These are phyloP conservation scores for Aphaenogaster ashmeadi DNA, from an alignment of 1,140 invertebrate species.

Conservation along the genomic window DNA sequence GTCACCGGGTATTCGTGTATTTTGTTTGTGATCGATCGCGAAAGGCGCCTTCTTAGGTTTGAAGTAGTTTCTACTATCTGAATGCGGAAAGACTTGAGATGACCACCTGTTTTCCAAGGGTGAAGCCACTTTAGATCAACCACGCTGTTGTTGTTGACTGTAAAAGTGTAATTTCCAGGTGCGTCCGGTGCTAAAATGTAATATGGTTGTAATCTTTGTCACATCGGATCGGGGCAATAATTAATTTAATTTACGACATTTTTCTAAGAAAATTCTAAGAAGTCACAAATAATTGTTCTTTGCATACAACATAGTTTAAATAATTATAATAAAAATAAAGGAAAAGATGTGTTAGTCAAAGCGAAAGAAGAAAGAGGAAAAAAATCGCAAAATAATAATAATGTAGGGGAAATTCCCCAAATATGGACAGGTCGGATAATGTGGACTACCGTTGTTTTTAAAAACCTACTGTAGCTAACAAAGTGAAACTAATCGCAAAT, in stretches of 20 bases:
- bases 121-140: conserved; percentile 71
- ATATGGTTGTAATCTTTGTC: neutral
- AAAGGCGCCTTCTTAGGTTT: conserved; percentile 31
- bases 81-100: conserved; percentile 60
- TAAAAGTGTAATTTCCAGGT: conserved; percentile 34
- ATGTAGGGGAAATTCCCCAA: too few species aligned
- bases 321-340: neutral
- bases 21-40: neutral
- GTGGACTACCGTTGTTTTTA: too few species aligned
- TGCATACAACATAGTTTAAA: neutral
- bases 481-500: too few species aligned
- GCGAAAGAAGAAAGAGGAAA: neutral
- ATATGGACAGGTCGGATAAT: too few species aligned
- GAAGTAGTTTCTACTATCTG: neutral
- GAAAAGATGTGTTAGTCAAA: neutral
- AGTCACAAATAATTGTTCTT: neutral
- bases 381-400: neutral
- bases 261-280: neutral
- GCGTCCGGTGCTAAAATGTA: conserved; percentile 44
- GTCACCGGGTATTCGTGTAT: neutral
- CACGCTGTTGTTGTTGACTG: conserved; percentile 14
- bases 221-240: neutral
- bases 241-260: neutral
- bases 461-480: too few species aligned
- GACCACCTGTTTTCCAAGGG: conserved; percentile 66